phyloP scores from a whole-genome alignment of 2,888 invertebrate species.

The Polietes domitor region DNA sequence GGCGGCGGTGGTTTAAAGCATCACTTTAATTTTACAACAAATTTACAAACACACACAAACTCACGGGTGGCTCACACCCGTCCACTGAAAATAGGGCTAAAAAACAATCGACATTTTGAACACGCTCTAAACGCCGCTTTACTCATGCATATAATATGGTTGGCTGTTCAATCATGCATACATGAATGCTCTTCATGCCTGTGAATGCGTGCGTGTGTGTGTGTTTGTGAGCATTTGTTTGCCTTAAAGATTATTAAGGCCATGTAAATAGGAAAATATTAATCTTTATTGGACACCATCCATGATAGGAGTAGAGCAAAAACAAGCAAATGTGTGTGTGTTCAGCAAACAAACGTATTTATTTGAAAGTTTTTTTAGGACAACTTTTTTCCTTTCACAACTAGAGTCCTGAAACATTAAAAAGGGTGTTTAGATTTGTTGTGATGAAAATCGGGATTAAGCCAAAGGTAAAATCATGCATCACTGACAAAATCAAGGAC shows the following conservation, averaged over 20 bases:
- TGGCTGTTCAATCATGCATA: slow-evolving; percentile 51
- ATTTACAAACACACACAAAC: not conserved
- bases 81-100: not conserved
- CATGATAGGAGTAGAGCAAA: not conserved
- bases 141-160: slow-evolving; percentile 48
- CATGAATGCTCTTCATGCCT: not conserved
- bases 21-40: not conserved
- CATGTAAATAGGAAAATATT: slow-evolving; percentile 15
- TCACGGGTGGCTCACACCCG: not conserved
- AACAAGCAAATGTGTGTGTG: too few species aligned
- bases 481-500: too few species aligned
- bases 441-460: not conserved
- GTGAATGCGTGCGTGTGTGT: slow-evolving; percentile 7
- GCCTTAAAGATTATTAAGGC: slow-evolving; percentile 55
- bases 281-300: slow-evolving; percentile 37
- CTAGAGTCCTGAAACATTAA: slow-evolving; percentile 18
- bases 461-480: too few species aligned
- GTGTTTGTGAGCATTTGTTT: slow-evolving; percentile 23
- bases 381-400: slow-evolving; percentile 42
- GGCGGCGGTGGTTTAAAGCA: slow-evolving; percentile 17
- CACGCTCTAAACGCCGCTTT: slow-evolving; percentile 9
- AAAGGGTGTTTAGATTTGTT: slow-evolving; percentile 29
- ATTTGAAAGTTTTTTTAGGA: not conserved
- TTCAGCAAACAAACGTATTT: not conserved
- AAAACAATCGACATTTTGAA: not conserved